Evolutionary conservation across 2,888 invertebrate species (phyloP).

Genomic region (Phoronis australis): DNA sequence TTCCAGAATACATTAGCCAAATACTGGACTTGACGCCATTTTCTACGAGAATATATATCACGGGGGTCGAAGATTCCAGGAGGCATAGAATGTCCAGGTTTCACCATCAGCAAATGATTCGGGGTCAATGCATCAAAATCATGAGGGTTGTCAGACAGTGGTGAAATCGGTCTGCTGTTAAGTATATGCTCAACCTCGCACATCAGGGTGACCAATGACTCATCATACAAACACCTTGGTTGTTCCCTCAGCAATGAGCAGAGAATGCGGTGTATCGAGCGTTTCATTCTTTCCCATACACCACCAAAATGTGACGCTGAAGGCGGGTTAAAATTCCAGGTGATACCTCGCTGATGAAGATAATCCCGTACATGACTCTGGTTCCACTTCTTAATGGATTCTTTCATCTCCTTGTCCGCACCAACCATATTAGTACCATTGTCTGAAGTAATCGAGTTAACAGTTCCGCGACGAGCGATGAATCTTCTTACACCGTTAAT

Average conservation of each 20-base stretch:
- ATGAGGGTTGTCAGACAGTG: slow-evolving; percentile 3
- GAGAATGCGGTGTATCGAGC: slow-evolving; percentile 10
- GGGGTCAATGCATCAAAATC: slow-evolving; percentile 14
- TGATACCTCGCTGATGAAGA: slow-evolving; percentile 9
- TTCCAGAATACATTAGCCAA: slow-evolving; percentile 13
- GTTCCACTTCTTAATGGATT: slow-evolving; percentile 12
- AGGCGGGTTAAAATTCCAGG: slow-evolving; percentile 17
- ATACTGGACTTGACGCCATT: slow-evolving; percentile 18
- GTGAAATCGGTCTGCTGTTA: slow-evolving; percentile 14
- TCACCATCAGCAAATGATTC: slow-evolving; percentile 12
- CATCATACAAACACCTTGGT: slow-evolving; percentile 13
- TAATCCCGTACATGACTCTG: slow-evolving; percentile 4
- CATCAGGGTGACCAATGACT: slow-evolving; percentile 11
- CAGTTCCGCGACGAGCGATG: slow-evolving; percentile 9
- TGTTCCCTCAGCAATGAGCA: slow-evolving; percentile 8
- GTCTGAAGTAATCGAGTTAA: slow-evolving; percentile 5
- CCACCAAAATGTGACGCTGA: slow-evolving; percentile 15
- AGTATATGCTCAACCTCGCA: slow-evolving; percentile 15
- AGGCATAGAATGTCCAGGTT: slow-evolving; percentile 1
- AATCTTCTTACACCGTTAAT: slow-evolving; percentile 13
- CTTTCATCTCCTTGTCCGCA: slow-evolving; percentile 11
- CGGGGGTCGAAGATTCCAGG: slow-evolving; percentile 13
- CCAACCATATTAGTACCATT: slow-evolving; percentile 16
- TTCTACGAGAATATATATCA: slow-evolving; percentile 11
- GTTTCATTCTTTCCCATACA: slow-evolving; percentile 16